Conservation (phyloP, 1,140 invertebrate genomes). For the Pararge aegeria region DNA sequence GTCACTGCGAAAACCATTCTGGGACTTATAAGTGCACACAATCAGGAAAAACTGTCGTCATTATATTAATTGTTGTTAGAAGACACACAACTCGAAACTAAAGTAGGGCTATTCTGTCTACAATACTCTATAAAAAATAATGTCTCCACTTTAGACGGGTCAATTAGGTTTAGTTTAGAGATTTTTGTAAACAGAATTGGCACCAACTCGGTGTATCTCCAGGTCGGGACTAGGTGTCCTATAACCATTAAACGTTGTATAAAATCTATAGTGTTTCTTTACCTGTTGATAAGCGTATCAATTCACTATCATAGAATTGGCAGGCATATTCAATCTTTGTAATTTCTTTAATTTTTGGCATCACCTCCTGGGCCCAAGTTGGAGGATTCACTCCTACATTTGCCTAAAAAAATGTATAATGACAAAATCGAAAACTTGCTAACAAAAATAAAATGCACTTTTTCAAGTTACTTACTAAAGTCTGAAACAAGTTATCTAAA, state of each 20-base stretch:
- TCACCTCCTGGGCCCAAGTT: slow-evolving; percentile 70
- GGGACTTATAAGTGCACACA: no score
- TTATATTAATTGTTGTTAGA: no score
- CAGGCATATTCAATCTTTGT: slow-evolving; percentile 74
- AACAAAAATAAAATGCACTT: neutral
- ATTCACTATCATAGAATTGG: slow-evolving; percentile 64
- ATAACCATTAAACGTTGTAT: neutral
- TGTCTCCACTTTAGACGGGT: no score
- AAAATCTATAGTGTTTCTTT: slow-evolving; percentile 16
- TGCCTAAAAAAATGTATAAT: slow-evolving; percentile 45
- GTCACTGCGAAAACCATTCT: no score
- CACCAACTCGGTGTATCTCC: no score
- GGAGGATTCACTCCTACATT: slow-evolving; percentile 70
- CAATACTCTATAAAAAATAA: no score
- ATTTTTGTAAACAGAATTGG: no score
- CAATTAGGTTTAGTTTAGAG: no score
- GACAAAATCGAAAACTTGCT: neutral
- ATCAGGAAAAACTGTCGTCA: no score
- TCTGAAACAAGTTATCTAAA: slow-evolving; percentile 78
- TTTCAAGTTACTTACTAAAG: slow-evolving; percentile 60
- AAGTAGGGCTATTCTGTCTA: no score
- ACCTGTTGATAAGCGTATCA: slow-evolving; percentile 73
- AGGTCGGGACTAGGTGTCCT: neutral
- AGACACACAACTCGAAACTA: no score
- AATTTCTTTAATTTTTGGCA: slow-evolving; percentile 73